These are phyloP conservation scores for Gymnarchus niloticus DNA, from an alignment of 2,113 vertebrate species.

Conservation along the genomic window DNA sequence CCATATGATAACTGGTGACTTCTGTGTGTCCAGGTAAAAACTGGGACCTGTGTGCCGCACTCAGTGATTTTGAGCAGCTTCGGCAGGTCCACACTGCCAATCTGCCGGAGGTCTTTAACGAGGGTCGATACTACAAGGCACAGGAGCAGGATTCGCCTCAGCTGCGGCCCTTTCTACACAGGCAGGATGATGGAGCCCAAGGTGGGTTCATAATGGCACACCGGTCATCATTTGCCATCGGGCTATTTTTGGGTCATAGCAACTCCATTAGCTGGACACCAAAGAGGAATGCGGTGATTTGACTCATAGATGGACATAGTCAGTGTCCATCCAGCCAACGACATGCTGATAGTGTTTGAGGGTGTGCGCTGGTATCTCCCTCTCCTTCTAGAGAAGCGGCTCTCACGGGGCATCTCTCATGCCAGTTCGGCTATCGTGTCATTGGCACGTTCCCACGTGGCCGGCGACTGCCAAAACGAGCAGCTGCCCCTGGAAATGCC, in stretches of 20 bases:
- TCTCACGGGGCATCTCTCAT: constrained; percentile 93
- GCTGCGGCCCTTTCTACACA: constrained; percentile 71
- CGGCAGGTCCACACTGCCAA: constrained; percentile 90
- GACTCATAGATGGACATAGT: too few relatives aligned
- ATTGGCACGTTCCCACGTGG: constrained; percentile 88
- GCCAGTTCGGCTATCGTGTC: constrained; percentile 98
- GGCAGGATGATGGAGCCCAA: constrained; percentile 84
- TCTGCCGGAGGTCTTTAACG: constrained; percentile 88
- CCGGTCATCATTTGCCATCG: constrained; percentile 25
- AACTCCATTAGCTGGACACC: too few relatives aligned
- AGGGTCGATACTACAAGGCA: constrained; percentile 78
- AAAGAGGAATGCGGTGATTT: too few relatives aligned
- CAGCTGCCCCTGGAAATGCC: constrained; percentile 97
- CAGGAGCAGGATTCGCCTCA: constrained; percentile 69
- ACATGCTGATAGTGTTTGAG: background rate
- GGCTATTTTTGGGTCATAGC: background rate
- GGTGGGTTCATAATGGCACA: constrained; percentile 63
- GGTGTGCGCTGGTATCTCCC: background rate
- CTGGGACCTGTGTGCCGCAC: constrained; percentile 92
- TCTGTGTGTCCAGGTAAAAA: constrained; percentile 78
- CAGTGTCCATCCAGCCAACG: background rate
- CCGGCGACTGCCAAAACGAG: constrained; percentile 83
- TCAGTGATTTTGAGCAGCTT: constrained; percentile 93
- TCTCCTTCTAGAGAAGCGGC: constrained; percentile 78
- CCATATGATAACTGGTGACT: constrained; percentile 57